phyloP scores from a whole-genome alignment of 2,797 vertebrate species.

The Margarornis squamiger region DNA sequence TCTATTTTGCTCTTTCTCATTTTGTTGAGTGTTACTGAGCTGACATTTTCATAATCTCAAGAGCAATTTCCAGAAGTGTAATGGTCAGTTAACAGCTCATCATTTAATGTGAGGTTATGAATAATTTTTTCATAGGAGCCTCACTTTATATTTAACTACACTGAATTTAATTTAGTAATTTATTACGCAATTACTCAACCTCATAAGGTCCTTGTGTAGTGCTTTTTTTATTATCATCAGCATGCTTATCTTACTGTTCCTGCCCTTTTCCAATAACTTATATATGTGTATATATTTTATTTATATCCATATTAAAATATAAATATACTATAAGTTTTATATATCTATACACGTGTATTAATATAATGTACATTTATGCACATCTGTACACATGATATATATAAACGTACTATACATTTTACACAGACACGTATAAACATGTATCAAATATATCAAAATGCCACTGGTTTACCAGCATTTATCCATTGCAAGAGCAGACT shows the following conservation, averaged over 20 bases:
- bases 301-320: background rate
- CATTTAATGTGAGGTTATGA: background rate
- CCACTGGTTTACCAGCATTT: background rate
- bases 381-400: background rate
- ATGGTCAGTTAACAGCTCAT: slow-evolving; percentile 29
- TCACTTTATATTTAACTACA: background rate
- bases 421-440: background rate
- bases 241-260: background rate
- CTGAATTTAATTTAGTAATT: background rate
- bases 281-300: background rate
- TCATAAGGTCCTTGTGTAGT: background rate
- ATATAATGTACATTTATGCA: background rate
- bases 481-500: background rate
- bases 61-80: slow-evolving; percentile 9
- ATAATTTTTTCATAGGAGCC: background rate
- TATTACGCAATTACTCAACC: background rate
- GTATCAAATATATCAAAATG: background rate
- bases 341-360: background rate
- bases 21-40: background rate
- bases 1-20: background rate
- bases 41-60: slow-evolving; percentile 31
- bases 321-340: too few species aligned
- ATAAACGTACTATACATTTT: background rate
- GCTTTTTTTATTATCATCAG: background rate
- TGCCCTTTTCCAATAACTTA: background rate